Conservation (phyloP, 2,888 invertebrate genomes). For the Quadroppia sp. region DNA sequence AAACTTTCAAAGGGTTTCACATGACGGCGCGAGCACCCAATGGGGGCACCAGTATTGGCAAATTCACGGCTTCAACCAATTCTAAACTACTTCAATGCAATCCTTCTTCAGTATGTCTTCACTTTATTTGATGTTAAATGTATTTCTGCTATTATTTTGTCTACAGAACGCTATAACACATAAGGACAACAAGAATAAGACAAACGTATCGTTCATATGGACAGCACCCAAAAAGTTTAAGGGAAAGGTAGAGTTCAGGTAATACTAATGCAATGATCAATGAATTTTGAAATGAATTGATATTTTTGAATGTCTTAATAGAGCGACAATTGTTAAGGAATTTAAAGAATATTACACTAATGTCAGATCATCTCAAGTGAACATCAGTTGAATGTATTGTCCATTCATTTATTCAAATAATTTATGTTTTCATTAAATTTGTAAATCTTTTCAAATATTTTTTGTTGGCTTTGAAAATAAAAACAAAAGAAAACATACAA, state of each 20-base stretch:
- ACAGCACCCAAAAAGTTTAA: constrained; percentile 42
- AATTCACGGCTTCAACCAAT: constrained; percentile 34
- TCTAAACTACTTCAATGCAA: constrained; percentile 25
- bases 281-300: neutral
- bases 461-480: too few species aligned
- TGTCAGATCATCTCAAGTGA: constrained; percentile 34
- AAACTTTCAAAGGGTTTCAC: constrained; percentile 43
- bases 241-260: constrained; percentile 44
- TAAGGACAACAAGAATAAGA: constrained; percentile 39
- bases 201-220: constrained; percentile 41
- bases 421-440: neutral
- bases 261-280: neutral
- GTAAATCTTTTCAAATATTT: too few species aligned
- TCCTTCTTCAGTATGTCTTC: constrained; percentile 27
- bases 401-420: neutral
- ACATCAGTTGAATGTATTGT: constrained; percentile 5
- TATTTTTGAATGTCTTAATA: constrained; percentile 23
- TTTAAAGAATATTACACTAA: constrained; percentile 44
- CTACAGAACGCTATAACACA: constrained; percentile 42
- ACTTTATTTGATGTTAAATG: too few species aligned
- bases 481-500: too few species aligned
- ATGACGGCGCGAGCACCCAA: constrained; percentile 38
- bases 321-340: constrained; percentile 45
- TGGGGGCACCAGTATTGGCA: constrained; percentile 37
- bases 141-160: neutral